These are phyloP conservation scores for Agrotis segetum DNA, from an alignment of 2,888 invertebrate genomes.

Conservation along the genomic window DNA sequence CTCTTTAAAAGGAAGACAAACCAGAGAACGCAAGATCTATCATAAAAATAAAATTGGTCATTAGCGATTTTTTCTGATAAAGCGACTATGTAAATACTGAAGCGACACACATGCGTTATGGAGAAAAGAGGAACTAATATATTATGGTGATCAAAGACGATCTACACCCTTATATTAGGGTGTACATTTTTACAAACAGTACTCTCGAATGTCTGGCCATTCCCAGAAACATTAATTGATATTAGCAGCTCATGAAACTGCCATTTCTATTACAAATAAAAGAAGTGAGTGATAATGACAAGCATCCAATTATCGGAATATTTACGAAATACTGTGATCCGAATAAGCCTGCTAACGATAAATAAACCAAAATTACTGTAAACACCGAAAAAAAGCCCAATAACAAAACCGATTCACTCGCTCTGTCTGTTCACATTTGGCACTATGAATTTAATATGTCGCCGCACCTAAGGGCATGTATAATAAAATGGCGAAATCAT, in stretches of 20 bases:
- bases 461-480: conserved; percentile 10
- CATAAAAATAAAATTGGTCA: no score
- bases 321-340: conserved; percentile 19
- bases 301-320: conserved; percentile 24
- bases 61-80: no score
- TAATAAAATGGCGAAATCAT: conserved; percentile 39
- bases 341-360: conserved; percentile 18
- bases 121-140: no score
- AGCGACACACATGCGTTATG: no score
- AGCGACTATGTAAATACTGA: no score
- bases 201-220: not conserved
- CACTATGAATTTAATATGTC: conserved; percentile 34
- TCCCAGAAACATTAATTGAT: conserved; percentile 10
- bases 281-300: not conserved
- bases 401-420: conserved; percentile 32
- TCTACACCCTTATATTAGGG: no score
- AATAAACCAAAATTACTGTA: conserved; percentile 36
- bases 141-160: no score
- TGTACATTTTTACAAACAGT: no score
- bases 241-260: conserved; percentile 21
- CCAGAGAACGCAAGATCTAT: no score
- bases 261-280: conserved; percentile 19
- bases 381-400: conserved; percentile 13
- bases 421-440: conserved; percentile 25
- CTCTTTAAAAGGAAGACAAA: no score